A percentile compares a stretch with the other conserved stretches of the same genome.
These are phyloP conservation scores for Bergia sp. DNA, from an alignment of 92 coral and sea anemone species.

Conservation along the genomic window DNA sequence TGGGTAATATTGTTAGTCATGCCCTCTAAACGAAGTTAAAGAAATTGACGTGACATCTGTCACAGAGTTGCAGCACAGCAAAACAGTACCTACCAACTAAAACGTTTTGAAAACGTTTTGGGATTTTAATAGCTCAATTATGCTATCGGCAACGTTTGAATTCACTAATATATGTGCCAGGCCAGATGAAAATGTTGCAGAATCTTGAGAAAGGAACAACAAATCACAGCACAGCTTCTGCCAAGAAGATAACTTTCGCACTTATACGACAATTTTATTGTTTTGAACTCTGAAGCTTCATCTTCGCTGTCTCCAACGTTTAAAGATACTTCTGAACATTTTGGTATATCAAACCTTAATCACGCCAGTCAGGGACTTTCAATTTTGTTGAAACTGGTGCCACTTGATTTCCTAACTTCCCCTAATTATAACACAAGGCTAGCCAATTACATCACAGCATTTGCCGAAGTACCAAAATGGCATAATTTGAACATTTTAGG, in stretches of 20 bases:
- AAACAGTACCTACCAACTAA: too few relatives aligned
- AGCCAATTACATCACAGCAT: too few relatives aligned
- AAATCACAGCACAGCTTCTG: not conserved
- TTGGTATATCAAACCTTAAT: not conserved
- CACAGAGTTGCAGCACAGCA: too few relatives aligned
- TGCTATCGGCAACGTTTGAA: too few relatives aligned
- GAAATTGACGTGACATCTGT: too few relatives aligned
- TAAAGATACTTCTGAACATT: not conserved
- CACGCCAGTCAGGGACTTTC: not conserved
- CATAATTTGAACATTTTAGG: too few relatives aligned
- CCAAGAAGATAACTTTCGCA: not conserved
- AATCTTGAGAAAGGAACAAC: not conserved
- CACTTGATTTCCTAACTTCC: not conserved
- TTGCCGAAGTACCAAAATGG: too few relatives aligned
- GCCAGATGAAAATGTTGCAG: not conserved
- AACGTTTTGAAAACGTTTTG: not conserved
- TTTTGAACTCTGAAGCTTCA: not conserved
- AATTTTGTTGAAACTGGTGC: not conserved
- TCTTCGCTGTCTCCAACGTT: not conserved
- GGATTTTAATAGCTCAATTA: not conserved
- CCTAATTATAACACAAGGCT: not conserved
- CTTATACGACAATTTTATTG: not conserved
- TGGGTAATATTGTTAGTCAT: too few relatives aligned
- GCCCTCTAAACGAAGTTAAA: too few relatives aligned
- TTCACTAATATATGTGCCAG: not conserved